phyloP scores from a whole-genome alignment of 2,888 invertebrate species.

The Plutella xylostella region DNA sequence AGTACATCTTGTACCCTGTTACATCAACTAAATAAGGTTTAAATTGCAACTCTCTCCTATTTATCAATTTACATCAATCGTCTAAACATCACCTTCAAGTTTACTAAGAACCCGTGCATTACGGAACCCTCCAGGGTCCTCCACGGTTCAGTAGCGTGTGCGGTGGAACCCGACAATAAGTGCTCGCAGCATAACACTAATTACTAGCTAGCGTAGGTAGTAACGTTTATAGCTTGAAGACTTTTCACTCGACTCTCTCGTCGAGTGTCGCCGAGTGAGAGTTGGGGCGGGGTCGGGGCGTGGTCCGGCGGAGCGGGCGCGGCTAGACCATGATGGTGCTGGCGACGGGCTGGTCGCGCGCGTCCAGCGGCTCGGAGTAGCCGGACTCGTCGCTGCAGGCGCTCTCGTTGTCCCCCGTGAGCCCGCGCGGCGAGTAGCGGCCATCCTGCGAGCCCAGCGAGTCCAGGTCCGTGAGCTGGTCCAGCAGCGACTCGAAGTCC shows the following conservation, averaged over 20 bases:
- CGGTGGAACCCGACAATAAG: too few species aligned
- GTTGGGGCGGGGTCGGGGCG: too few species aligned
- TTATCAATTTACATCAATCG: neutral
- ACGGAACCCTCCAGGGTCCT: too few species aligned
- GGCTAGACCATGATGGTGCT: conserved; percentile 60
- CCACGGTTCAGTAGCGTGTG: too few species aligned
- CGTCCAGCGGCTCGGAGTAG: conserved; percentile 82
- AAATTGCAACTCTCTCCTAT: conserved; percentile 1
- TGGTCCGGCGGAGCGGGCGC: too few species aligned
- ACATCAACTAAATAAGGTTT: conserved; percentile 19
- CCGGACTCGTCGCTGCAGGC: conserved; percentile 93
- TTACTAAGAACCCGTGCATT: too few species aligned
- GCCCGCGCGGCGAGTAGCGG: conserved; percentile 40
- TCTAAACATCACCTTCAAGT: too few species aligned
- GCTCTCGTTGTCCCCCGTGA: conserved; percentile 81
- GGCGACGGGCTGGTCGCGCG: conserved; percentile 58
- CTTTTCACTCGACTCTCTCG: too few species aligned
- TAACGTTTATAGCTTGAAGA: too few species aligned
- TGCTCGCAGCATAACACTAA: too few species aligned
- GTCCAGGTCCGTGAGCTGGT: conserved; percentile 49
- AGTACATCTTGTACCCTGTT: conserved; percentile 24
- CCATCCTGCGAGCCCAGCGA: conserved; percentile 51
- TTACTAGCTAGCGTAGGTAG: too few species aligned
- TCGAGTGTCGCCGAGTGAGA: too few species aligned
- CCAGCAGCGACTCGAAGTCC: conserved; percentile 54